Base-by-base conservation (phyloP, 2,113 vertebrate genomes). In the Caranx ignobilis region DNA sequence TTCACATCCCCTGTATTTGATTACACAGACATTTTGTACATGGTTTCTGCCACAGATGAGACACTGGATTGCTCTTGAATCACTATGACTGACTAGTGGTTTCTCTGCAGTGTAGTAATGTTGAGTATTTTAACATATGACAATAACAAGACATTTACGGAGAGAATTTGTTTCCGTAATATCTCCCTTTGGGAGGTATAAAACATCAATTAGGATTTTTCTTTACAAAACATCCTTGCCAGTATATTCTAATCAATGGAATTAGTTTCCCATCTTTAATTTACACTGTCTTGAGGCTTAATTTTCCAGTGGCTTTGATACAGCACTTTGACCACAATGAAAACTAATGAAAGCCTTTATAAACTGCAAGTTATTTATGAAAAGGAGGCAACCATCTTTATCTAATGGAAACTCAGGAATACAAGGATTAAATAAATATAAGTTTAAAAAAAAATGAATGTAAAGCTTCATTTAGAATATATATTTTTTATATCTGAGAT, bases 361-460 rank as follows among this genome's bases (percentile, higher is more conserved):
- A 59, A 59, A 31, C 59, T 64, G 31, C 21, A n/a, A 56, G 39
- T 21, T 71, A 1, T 72, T 71, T 71, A 47, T 26, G 63, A 57
- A 18, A 18, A 0, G 11, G 0, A 32, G 5, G 1, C 16, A 11
- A 16, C 19, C 34, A 35, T 12, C 13, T 3, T 19, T 43, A 45
- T 11, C 45, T 61, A 15, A 32, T 60, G 21, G 21, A 54, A 69
- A 43, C 34, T 61, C 11, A 18, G 18, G 7, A 11, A 21, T 43
- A 18, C 2, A 26, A 45, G 2, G 18, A 11, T 76, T 57, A 8
- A 18, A 11, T 39, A 0, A 32, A 61, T 77, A 77, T 39, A 18
- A 18, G 8, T 45, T 2, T 50, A 11, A 67, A 50, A 77, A 77
- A 52, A n/a, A 3, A 37, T 0, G 61, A 16, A 21, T 47, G 2